A percentile compares a stretch with the other conserved stretches of the same genome.
These are phyloP conservation scores for Osmoderma eremita DNA, from an alignment of 2,888 invertebrate genomes.

Conservation along the genomic window DNA sequence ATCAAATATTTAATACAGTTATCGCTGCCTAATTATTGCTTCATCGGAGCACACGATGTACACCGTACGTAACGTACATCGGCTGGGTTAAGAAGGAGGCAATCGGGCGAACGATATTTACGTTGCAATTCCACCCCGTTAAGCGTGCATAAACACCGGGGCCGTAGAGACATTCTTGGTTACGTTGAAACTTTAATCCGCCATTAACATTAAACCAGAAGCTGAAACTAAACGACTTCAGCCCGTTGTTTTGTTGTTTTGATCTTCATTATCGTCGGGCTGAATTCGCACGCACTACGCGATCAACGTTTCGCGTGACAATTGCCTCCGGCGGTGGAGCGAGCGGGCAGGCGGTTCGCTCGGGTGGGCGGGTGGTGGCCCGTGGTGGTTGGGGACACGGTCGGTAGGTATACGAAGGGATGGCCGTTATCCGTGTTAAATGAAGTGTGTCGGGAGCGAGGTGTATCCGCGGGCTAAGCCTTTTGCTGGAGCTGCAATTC, in stretches of 20 bases:
- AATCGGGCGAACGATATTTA: slow-evolving; percentile 38
- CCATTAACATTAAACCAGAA: slow-evolving; percentile 54
- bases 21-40: slow-evolving; percentile 10
- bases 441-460: slow-evolving; percentile 62
- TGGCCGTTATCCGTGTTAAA: slow-evolving; percentile 66
- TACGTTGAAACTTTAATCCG: slow-evolving; percentile 45
- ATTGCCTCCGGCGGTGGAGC: slow-evolving; percentile 49
- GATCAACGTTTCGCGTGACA: slow-evolving; percentile 58
- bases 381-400: slow-evolving; percentile 46
- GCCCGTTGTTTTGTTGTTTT: slow-evolving; percentile 57
- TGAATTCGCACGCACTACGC: slow-evolving; percentile 62
- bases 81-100: slow-evolving; percentile 19
- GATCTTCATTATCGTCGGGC: slow-evolving; percentile 59
- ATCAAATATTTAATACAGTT: neutral
- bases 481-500: slow-evolving; percentile 62
- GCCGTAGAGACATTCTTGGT: slow-evolving; percentile 41
- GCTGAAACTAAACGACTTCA: slow-evolving; percentile 55
- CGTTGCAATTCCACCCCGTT: slow-evolving; percentile 37
- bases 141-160: slow-evolving; percentile 37
- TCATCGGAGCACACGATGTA: neutral
- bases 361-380: slow-evolving; percentile 13
- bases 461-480: slow-evolving; percentile 63
- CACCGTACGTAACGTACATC: too few species aligned
- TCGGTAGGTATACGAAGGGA: slow-evolving; percentile 66
- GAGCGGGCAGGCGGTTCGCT: slow-evolving; percentile 25